These are phyloP conservation scores for Thereva nobilitata DNA, from an alignment of 2,888 invertebrate species.

Conservation along the genomic window DNA sequence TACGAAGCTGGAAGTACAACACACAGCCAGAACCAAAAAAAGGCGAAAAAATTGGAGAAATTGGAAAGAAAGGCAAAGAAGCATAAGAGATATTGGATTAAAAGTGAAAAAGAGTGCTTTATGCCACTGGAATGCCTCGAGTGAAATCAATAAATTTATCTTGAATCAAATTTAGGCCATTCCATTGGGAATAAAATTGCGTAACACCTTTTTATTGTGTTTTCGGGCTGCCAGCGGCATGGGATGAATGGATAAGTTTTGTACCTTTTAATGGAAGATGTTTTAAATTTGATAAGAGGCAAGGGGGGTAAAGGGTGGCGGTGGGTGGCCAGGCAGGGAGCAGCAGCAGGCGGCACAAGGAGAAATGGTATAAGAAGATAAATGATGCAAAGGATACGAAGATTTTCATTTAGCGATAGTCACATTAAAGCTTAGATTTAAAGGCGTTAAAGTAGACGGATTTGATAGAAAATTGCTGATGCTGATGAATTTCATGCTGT, in stretches of 20 bases:
- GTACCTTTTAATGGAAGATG: not conserved
- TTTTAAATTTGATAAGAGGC: too few species aligned
- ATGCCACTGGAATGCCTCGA: constrained; percentile 38
- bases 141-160: constrained; percentile 43
- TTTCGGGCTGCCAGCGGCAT: constrained; percentile 3
- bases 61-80: not conserved
- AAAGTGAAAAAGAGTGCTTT: constrained; percentile 27
- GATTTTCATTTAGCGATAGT: too few species aligned
- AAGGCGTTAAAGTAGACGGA: too few species aligned
- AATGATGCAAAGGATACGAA: too few species aligned
- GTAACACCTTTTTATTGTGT: constrained; percentile 27
- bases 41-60: not conserved
- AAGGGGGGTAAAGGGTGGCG: too few species aligned
- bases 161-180: constrained; percentile 42
- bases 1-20: constrained; percentile 8
- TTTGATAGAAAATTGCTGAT: too few species aligned
- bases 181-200: constrained; percentile 36
- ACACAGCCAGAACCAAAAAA: not conserved
- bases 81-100: constrained; percentile 26
- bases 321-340: too few species aligned
- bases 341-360: too few species aligned
- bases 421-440: too few species aligned
- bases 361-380: too few species aligned
- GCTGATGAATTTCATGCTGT: too few species aligned
- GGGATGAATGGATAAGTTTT: constrained; percentile 32